These are phyloP conservation scores for Myathropa florea DNA, from an alignment of 2,888 invertebrate species.

Conservation along the genomic window DNA sequence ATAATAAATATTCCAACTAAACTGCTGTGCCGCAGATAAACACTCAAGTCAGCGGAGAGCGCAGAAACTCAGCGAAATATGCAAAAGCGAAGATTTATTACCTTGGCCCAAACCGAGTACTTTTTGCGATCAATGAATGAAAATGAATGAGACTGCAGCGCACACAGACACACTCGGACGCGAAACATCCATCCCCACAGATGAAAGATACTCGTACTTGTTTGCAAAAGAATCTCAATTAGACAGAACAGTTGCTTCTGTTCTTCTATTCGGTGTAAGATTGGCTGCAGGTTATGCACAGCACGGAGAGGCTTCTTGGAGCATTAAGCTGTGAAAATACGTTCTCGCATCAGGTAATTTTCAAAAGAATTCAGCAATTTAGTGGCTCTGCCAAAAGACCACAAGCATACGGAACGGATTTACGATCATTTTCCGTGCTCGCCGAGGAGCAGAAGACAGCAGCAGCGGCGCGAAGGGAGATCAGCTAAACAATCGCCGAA, in stretches of 20 bases:
- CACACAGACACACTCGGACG: background rate
- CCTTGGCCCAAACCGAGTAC: constrained; percentile 58
- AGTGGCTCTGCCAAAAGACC: background rate
- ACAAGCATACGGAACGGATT: background rate
- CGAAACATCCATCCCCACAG: background rate
- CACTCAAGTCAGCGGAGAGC: background rate
- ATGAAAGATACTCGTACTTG: constrained; percentile 32
- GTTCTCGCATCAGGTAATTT: constrained; percentile 15
- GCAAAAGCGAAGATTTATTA: constrained; percentile 67
- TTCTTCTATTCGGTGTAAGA: constrained; percentile 6
- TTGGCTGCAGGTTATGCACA: background rate
- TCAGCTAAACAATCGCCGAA: background rate
- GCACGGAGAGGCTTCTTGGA: background rate
- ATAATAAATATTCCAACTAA: constrained; percentile 51
- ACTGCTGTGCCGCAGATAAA: constrained; percentile 5
- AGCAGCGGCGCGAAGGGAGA: background rate
- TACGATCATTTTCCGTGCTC: background rate
- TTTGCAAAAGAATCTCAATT: constrained; percentile 57
- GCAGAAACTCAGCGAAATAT: constrained; percentile 43
- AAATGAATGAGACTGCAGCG: constrained; percentile 58
- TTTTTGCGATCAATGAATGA: constrained; percentile 55
- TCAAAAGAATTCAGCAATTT: background rate
- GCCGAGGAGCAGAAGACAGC: background rate
- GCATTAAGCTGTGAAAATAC: constrained; percentile 9
- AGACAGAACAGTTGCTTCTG: constrained; percentile 50